Conservation (phyloP, 2,888 invertebrate species). For the Xestia sexstrigata region DNA sequence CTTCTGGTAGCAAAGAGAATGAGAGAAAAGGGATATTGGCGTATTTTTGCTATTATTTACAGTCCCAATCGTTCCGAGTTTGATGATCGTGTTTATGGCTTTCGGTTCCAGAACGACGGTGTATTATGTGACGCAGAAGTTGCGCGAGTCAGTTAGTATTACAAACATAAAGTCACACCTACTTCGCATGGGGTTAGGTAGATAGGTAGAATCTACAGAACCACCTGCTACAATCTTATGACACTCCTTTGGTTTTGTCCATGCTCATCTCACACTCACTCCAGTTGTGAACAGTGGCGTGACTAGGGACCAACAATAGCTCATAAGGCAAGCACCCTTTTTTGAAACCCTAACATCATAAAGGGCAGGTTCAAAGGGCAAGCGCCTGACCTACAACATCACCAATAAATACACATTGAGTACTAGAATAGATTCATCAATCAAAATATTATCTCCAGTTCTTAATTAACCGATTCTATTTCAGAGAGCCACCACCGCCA, state of each 20-base stretch:
- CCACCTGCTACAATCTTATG: not conserved
- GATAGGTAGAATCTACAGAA: not conserved
- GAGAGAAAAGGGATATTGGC: not conserved
- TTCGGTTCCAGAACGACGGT: too few relatives aligned
- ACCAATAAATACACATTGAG: not conserved
- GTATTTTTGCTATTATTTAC: not conserved
- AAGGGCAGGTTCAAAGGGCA: too few relatives aligned
- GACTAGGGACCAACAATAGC: too few relatives aligned
- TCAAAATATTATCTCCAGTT: not conserved
- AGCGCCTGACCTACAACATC: too few relatives aligned
- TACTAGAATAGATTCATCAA: not conserved
- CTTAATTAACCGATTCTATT: not conserved
- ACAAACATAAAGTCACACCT: not conserved
- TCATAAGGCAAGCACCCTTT: too few relatives aligned
- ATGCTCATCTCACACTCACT: not conserved
- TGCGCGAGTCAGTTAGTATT: too few relatives aligned
- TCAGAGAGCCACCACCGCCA: constrained; percentile 88
- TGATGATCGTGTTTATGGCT: too few relatives aligned
- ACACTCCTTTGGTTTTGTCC: not conserved
- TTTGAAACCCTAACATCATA: too few relatives aligned
- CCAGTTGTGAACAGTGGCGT: not conserved
- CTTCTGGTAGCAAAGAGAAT: not conserved
- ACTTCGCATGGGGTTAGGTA: too few relatives aligned
- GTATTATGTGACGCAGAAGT: too few relatives aligned
- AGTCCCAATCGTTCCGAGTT: too few relatives aligned